Base-by-base conservation (phyloP, 2,113 vertebrate species). In the Cyanoramphus novaezelandiae region DNA sequence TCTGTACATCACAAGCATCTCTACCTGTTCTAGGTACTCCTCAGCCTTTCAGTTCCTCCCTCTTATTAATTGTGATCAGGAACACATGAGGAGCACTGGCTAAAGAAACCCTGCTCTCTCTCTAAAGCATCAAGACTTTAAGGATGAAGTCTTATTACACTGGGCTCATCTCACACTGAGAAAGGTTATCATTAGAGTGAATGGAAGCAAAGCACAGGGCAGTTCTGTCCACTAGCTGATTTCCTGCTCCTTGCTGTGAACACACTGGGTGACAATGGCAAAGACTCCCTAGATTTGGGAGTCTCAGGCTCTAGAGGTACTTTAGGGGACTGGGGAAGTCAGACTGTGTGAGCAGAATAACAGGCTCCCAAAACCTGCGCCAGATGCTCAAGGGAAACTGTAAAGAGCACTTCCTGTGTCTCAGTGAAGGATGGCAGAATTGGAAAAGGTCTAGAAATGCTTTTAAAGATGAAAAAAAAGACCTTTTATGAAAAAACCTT, bases 401-500 rank as follows among this genome's bases (percentile, higher is more conserved):
- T 60, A 82, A 88, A 72, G 39, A 89, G 20, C 43, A 53, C 25
- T 77, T 69, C 31, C 68, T 1, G 1, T 39, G 57, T 35, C 35
- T 57, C 17, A 65, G 28, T 1, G 2, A 65, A 90, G 35, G 17
- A 62, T 53, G 57, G 78, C 33, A 84, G 76, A 79, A 77, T 13
- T 44, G 18, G 12, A 46, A 33, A 88, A 81, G 27, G 67, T 46
- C 17, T 52, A 59, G 20, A 11, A 84, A n/a, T 21, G 14, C 20
- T 81, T 74, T 37, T 50, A 59, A 78, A 64, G 33, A 90, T 24
- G 16, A 69, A 57, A 62, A 60, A 13, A 7, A n/a, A 47, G 13
- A 70, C 16, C 39, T 90, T 59, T 86, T 31, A 50, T 14, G 33
- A 78, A 93, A 37, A 94, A 93, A 86, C 78, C 69, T 72, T 92